Base-by-base conservation (phyloP, 2,113 vertebrate genomes). In the Proteles cristata region DNA sequence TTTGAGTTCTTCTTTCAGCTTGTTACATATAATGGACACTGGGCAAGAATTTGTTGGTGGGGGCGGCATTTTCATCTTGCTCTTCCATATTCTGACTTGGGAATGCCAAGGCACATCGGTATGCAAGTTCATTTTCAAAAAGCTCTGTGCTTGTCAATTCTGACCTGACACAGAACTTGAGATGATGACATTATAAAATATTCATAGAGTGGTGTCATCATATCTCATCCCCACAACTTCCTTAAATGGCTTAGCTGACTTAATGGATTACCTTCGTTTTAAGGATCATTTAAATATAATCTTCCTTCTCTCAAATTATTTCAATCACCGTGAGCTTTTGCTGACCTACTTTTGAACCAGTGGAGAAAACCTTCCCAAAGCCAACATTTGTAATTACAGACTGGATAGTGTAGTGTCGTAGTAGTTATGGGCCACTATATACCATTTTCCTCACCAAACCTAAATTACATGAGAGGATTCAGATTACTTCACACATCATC, bases 291-390 rank as follows among this genome's bases (percentile, higher is more conserved):
- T 89, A 55, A 96, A 83, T 79, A 80, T 76, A 92, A 93, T 95
- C 97, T 87, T 93, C 93, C 74, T 92, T 79, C 86, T 87, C 92
- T 93, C 83, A 61, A 83, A 83, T 96, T 92, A 86, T 80, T 86
- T 80, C 96, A 76, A 69, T 96, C 74, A 71, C 79, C 25, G 48
- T 66, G 83, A 77, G 80, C 43, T 90, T 95, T 85, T 65, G 95
- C 92, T 90, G 74, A 93, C 92, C 82, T 86, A 83, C 63, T 96
- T 97, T 58, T 50, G 39, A 97, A 58, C 31, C 43, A 53, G 79
- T 4, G 50, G 68, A 43, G 50, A 65, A 87, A 96, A 43, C 2
- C n/a, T 79, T 82, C 58, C 86, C 39, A 31, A 8, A 93, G 55
- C 79, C 79, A 93, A 43, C 21, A 39, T 65, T 69, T 69, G 48